Conservation (phyloP, 2,113 vertebrate species). For the Laticauda laticaudata region DNA sequence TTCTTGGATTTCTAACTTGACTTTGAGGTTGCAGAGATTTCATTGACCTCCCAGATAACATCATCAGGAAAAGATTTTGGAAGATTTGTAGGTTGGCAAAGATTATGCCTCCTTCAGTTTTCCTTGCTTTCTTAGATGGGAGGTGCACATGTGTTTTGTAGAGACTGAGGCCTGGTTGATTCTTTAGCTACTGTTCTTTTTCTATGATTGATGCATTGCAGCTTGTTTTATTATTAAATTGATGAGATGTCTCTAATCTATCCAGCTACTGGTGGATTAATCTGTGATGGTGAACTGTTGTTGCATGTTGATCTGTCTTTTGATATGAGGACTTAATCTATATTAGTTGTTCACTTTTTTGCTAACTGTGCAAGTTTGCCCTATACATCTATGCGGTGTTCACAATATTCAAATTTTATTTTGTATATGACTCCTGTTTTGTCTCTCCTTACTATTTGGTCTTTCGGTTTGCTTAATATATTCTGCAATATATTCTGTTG, state of each 20-base stretch:
- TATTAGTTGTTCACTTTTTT: background rate
- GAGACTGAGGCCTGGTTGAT: background rate
- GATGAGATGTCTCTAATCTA: background rate
- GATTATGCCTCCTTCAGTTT: background rate
- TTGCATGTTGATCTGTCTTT: background rate
- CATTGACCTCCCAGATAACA: background rate
- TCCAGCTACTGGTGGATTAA: background rate
- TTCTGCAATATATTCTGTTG: background rate
- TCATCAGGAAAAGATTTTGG: background rate
- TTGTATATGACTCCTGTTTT: background rate
- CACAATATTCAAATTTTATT: background rate
- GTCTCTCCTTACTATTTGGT: background rate
- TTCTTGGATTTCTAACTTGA: background rate
- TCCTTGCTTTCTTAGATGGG: background rate
- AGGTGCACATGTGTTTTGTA: background rate
- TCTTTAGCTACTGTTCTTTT: background rate
- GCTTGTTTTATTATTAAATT: background rate
- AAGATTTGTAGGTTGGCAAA: background rate
- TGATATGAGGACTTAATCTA: background rate
- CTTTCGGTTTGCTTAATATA: background rate
- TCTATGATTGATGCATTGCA: background rate
- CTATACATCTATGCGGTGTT: background rate
- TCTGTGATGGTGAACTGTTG: background rate
- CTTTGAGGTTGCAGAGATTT: background rate
- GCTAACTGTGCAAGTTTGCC: background rate